Base-by-base conservation (phyloP, 2,797 vertebrate genomes). In the Lutjanus argentimaculatus region DNA sequence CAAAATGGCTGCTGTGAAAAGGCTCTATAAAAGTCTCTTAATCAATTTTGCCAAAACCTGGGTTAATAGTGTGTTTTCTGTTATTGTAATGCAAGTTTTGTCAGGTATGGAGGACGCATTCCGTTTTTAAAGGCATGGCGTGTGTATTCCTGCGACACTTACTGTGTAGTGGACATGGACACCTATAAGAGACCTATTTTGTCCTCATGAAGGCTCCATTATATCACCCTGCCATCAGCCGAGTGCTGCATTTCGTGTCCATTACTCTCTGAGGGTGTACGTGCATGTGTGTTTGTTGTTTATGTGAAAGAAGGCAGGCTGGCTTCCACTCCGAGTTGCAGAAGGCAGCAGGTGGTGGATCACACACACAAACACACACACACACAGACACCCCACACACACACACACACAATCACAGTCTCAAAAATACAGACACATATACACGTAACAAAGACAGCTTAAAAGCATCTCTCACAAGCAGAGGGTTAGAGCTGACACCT, bases 261-360 rank as follows among this genome's bases (percentile, higher is more conserved):
- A 75, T 88, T 88, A 88, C 70, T 71, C 25, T 77, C 15, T 65
- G 40, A 40, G 56, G 66, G 57, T 71, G 40, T 85, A 68, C 1
- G 66, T 64, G 64, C 42, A 36, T 30, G 48, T 81, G 58, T 76
- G 75, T 71, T 14, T 67, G 48, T 61, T 76, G 75, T 67, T 40
- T 69, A 53, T 76, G 69, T 79, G 59, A 80, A 66, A 56, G 56
- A 72, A 63, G 30, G 64, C 14, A 65, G 68, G 22, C 63, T 80
- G 67, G 30, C 59, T 51, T 86, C 56, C 73, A 72, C 75, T 77
- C 66, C 65, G 68, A 82, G 77, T 74, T 76, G 69, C 64, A 77
- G 63, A 58, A 49, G 48, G 57, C 66, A 76, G 82, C 86, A 91
- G 81, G 84, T 90, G 78, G 80, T 75, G 70, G 67, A 72, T 82